Evolutionary conservation across 2,797 vertebrate genomes (phyloP), one percentile per base, ranked within the genome.

Genomic region (Molossus alvarezi): DNA sequence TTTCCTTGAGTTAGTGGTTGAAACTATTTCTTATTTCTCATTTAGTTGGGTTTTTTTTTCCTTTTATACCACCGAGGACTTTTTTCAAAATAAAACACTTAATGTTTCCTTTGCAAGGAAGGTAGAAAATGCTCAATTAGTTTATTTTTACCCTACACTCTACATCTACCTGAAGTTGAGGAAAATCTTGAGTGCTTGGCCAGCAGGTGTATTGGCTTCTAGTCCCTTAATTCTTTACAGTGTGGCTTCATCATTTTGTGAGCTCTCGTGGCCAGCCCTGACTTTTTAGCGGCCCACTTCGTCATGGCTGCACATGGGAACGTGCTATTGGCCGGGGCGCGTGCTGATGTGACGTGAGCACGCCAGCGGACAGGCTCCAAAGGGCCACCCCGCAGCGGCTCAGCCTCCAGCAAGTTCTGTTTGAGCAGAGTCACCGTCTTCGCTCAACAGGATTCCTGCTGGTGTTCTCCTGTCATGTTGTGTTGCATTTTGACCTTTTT

Each of bases 201-300:
- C 20, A 0, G 0, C 0, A 18, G 0, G 0, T 33, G 1, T 23
- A 1, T 71, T 1, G 0, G 48, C 60, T 67, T 84, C 72, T 76
- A 51, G 37, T 73, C 37, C 33, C 5, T 41, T 12, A 20, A 37
- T 90, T 80, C 58, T 87, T 72, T 65, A 41, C 8, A 4, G 0
- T 3, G 9, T 75, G 71, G 33, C 58, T 13, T 45, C 51, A 2
- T 21, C 29, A 15, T 60, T 58, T 60, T 27, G 17, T 9, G 51
- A 41, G 33, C 53, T 53, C 14, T 77, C 9, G 8, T 2, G 58
- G 60, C 37, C 51, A 12, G 37, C 72, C 77, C 27, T 25, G 2
- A 7, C 62, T 57, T 58, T 64, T 45, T 75, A 23, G 6, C 5
- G 0, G 8, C 18, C n/a, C 8, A 0, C 33, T 73, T 67, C 71